Evolutionary conservation across 2,113 vertebrate species (phyloP).

Genomic region (Smithornis capensis): DNA sequence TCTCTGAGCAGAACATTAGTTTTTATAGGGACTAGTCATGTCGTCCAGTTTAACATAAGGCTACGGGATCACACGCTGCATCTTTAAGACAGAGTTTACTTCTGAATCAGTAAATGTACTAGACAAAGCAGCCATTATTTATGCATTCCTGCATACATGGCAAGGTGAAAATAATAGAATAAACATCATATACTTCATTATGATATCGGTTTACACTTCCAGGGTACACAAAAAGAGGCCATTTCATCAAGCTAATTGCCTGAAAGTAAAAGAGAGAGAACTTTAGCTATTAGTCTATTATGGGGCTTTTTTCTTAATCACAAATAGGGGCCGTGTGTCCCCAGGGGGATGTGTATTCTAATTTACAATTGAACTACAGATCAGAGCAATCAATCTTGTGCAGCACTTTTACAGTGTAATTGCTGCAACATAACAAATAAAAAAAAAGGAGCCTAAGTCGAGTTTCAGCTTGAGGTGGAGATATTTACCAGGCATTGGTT

Average conservation of each 20-base stretch:
- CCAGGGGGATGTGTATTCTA: constrained; percentile 92
- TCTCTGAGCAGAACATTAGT: neutral
- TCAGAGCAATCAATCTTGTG: constrained; percentile 98
- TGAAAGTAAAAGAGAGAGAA: constrained; percentile 96
- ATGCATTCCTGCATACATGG: constrained; percentile 73
- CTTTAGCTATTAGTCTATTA: constrained; percentile 96
- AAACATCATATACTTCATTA: constrained; percentile 90
- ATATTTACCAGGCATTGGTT: constrained; percentile 75
- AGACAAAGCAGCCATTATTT: constrained; percentile 77
- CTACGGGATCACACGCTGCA: constrained; percentile 36
- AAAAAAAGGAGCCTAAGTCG: constrained; percentile 77
- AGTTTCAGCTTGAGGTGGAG: constrained; percentile 75
- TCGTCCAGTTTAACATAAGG: neutral
- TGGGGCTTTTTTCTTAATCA: constrained; percentile 98
- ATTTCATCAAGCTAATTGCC: constrained; percentile 99
- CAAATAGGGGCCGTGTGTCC: constrained; percentile 95
- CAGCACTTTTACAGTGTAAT: constrained; percentile 92
- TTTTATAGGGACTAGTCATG: neutral
- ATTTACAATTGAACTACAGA: constrained; percentile 99
- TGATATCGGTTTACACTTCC: constrained; percentile 93
- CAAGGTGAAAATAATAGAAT: constrained; percentile 93
- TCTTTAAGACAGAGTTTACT: constrained; percentile 78
- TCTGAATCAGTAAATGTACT: constrained; percentile 67
- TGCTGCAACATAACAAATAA: constrained; percentile 91
- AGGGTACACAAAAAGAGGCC: constrained; percentile 84